These are phyloP conservation scores for Pagetopsis macropterus DNA, from an alignment of 2,797 vertebrate genomes.

Conservation along the genomic window DNA sequence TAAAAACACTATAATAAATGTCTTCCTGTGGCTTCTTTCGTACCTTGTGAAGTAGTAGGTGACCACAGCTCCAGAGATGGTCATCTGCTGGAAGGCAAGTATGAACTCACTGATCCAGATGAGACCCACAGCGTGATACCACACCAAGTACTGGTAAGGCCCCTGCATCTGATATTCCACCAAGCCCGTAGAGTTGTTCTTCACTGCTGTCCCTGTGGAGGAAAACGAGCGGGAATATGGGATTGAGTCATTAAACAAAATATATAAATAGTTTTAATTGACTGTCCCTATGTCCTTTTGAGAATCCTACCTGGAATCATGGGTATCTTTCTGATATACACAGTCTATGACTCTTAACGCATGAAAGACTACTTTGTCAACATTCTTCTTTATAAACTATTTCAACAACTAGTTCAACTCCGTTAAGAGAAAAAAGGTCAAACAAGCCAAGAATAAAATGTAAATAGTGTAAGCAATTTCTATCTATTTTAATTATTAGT, in stretches of 20 bases:
- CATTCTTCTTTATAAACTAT: neutral
- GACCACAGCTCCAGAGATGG: conserved; percentile 95
- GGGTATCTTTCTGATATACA: too few relatives aligned
- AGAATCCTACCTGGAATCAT: neutral
- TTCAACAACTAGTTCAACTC: neutral
- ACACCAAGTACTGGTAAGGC: conserved; percentile 93
- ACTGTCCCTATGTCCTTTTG: neutral
- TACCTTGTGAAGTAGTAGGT: conserved; percentile 98
- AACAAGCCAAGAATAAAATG: neutral
- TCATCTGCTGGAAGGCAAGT: conserved; percentile 98
- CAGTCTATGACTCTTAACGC: neutral
- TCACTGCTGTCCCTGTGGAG: conserved; percentile 86
- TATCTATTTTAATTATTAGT: neutral
- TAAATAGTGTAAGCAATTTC: neutral
- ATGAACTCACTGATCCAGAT: conserved; percentile 99
- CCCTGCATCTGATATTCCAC: conserved; percentile 90
- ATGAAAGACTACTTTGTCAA: neutral
- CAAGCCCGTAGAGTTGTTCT: conserved; percentile 86
- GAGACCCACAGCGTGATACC: conserved; percentile 95
- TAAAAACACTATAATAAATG: neutral
- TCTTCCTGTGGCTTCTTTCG: conserved; percentile 2
- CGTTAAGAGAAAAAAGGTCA: neutral
- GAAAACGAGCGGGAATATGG: neutral
- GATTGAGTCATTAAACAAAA: neutral
- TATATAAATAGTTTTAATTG: neutral